These are phyloP conservation scores for Andrena haemorrhoa DNA, from an alignment of 2,888 invertebrate genomes.

Conservation along the genomic window DNA sequence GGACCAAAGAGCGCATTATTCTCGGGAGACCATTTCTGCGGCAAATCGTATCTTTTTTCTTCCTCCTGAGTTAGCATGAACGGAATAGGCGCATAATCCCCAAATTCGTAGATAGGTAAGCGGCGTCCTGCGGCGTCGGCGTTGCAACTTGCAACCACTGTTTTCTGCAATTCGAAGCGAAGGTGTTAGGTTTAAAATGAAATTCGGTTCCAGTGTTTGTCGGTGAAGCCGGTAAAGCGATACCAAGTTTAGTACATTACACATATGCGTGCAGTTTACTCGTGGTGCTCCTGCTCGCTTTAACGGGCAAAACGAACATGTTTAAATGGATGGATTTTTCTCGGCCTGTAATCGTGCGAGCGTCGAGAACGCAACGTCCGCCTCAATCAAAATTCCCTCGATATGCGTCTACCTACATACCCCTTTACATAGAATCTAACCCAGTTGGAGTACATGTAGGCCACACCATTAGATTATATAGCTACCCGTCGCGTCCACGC, in stretches of 20 bases:
- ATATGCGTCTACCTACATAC: neutral
- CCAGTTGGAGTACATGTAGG: too few relatives aligned
- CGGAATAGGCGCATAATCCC: too few relatives aligned
- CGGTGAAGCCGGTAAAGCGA: neutral
- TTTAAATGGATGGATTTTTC: neutral
- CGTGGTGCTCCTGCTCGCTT: conserved; percentile 1
- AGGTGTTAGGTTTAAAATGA: too few relatives aligned
- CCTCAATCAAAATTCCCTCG: conserved; percentile 22
- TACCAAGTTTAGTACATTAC: neutral
- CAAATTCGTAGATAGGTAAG: too few relatives aligned
- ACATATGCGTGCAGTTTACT: neutral
- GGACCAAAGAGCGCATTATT: conserved; percentile 39
- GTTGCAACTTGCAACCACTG: too few relatives aligned
- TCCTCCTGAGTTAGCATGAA: too few relatives aligned
- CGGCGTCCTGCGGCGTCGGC: too few relatives aligned
- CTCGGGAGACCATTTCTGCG: conserved; percentile 34
- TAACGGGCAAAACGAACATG: neutral
- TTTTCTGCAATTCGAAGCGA: too few relatives aligned
- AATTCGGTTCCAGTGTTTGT: too few relatives aligned
- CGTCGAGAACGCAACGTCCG: conserved; percentile 10
- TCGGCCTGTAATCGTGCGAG: neutral
- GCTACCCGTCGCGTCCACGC: neutral
- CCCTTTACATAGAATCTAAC: too few relatives aligned
- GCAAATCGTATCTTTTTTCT: neutral
- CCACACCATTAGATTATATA: too few relatives aligned